phyloP scores from a whole-genome alignment of 2,797 vertebrate genomes.

The Lycodopsis pacificus region DNA sequence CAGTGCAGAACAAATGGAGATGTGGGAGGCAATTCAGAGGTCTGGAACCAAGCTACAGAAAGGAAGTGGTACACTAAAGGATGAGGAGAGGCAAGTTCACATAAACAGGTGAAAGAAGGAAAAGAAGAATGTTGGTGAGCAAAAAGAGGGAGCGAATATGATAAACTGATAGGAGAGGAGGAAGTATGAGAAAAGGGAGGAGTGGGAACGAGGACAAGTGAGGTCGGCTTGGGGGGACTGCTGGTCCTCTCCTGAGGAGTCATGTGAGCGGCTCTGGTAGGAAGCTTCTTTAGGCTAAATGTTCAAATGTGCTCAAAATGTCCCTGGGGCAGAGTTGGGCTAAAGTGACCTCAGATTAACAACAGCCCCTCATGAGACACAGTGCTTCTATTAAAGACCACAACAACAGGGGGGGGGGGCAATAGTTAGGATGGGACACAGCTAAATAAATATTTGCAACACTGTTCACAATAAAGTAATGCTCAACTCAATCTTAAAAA shows the following conservation, averaged over 20 bases:
- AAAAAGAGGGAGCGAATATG: neutral
- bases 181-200: conserved; percentile 13
- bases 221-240: conserved; percentile 1
- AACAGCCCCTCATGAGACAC: conserved; percentile 72
- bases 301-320: conserved; percentile 27
- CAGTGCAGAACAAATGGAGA: neutral
- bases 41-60: neutral
- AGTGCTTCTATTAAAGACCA: conserved; percentile 70
- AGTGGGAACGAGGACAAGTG: conserved; percentile 9
- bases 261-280: conserved; percentile 6
- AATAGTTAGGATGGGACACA: conserved; percentile 20
- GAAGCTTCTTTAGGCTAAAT: conserved; percentile 12
- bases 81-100: neutral
- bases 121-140: neutral
- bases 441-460: conserved; percentile 54
- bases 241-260: conserved; percentile 23
- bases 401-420: conserved; percentile 31
- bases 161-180: neutral
- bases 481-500: conserved; percentile 36
- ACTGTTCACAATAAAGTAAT: conserved; percentile 39
- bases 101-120: neutral
- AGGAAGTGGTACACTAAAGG: neutral
- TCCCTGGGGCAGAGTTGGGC: conserved; percentile 22
- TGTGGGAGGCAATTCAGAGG: neutral
- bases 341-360: conserved; percentile 58